Percentiles rank a stretch among this genome's conserved stretches.
Evolutionary conservation across 2,888 invertebrate genomes (phyloP).

Genomic region (Apantesis nais): DNA sequence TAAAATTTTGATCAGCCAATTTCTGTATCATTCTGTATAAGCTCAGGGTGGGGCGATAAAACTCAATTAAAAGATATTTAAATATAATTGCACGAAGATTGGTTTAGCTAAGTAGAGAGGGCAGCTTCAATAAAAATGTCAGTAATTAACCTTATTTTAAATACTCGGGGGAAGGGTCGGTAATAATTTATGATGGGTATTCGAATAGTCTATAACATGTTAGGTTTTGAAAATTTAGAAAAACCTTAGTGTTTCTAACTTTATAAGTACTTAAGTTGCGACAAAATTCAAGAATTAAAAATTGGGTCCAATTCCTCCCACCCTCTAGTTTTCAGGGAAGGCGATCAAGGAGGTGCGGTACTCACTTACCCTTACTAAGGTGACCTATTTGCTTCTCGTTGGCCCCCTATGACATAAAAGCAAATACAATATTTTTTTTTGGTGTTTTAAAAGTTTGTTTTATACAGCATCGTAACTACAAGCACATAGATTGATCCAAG

Average conservation of each 20-base stretch:
- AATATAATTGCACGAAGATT: constrained; percentile 4
- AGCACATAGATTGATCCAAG: too few relatives aligned
- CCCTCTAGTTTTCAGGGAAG: not conserved
- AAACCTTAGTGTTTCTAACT: not conserved
- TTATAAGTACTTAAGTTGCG: too few relatives aligned
- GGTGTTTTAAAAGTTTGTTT: too few relatives aligned
- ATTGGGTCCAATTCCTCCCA: not conserved
- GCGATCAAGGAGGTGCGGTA: not conserved
- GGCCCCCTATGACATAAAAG: too few relatives aligned
- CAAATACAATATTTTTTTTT: too few relatives aligned
- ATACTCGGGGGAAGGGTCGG: not conserved
- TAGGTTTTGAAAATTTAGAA: not conserved
- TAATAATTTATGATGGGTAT: not conserved
- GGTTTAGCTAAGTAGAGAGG: not conserved
- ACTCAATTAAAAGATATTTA: constrained; percentile 5
- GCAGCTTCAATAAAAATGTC: not conserved
- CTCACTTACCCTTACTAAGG: too few relatives aligned
- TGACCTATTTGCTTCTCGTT: too few relatives aligned
- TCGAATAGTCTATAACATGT: not conserved
- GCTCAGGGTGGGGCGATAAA: not conserved
- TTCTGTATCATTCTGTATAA: not conserved
- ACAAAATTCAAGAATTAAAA: not conserved
- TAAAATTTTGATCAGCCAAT: not conserved
- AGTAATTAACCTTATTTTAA: constrained; percentile 14
- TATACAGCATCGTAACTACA: not conserved